Conservation (phyloP, 92 coral and sea anemone genomes). For the Phymanthus crucifer region DNA sequence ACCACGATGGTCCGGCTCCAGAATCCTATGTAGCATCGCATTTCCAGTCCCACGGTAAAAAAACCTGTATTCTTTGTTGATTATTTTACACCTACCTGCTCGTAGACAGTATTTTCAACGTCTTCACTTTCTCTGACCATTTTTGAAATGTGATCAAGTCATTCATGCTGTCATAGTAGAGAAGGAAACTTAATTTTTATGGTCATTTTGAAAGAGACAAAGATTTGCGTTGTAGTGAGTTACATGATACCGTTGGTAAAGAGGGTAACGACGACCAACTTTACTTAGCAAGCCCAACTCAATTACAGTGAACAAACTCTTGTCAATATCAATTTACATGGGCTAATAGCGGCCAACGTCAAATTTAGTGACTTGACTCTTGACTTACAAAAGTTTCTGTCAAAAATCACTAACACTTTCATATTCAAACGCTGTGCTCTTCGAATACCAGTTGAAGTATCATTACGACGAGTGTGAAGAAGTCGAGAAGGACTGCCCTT, state of each 20-base stretch:
- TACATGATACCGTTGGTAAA: no score
- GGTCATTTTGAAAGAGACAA: neutral
- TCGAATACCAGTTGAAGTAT: neutral
- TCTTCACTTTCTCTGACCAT: neutral
- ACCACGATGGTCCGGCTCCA: neutral
- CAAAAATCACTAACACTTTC: no score
- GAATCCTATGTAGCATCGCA: neutral
- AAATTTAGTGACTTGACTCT: neutral
- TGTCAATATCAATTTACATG: no score
- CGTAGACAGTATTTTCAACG: neutral
- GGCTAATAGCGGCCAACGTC: no score
- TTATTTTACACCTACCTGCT: neutral
- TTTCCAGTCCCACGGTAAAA: neutral
- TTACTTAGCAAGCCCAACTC: no score
- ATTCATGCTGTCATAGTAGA: neutral
- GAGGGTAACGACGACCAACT: no score
- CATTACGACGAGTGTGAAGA: conserved; percentile 21
- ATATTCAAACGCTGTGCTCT: neutral
- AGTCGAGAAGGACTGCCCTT: neutral
- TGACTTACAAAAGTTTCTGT: no score
- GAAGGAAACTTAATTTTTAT: neutral
- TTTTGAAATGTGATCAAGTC: neutral
- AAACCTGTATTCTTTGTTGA: neutral
- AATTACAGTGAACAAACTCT: no score
- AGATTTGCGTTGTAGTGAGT: no score